Base-by-base conservation (phyloP, 2,113 vertebrate genomes). In the Uria lomvia region DNA sequence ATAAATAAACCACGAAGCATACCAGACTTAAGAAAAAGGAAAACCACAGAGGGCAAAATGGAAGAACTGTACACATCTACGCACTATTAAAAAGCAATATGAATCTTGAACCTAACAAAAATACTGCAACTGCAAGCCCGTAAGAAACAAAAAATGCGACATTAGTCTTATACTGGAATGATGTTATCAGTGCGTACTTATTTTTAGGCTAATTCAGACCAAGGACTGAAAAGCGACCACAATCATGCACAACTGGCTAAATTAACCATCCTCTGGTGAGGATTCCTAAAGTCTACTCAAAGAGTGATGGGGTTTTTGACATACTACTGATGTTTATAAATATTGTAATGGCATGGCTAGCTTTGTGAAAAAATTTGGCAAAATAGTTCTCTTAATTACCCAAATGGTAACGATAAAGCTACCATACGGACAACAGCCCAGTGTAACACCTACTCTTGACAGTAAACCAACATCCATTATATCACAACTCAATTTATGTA, bases 1-100 rank as follows among this genome's bases (percentile, higher is more conserved):
- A 91, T 94, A 92, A 88, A 90, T 58, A 75, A 96, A 90, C 94
- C 75, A 2, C 9, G 7, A 66, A 71, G 50, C 72, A 77, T 78
- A 34, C 81, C 90, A 90, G 86, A 19, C 68, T 81, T 83, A 15
- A 77, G 79, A 63, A 42, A 88, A 67, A 65, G 92, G 88, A 94
- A 96, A 96, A 81, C 95, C 94, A 77, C 96, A 92, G 75, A 77
- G 92, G 52, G 85, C 63, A 66, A 76, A 92, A 88, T 94, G 74
- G 86, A 74, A 90, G 47, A 81, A 77, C n/a, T 15, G 20, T 38
- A 56, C 43, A 13, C 42, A 42, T 87, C 50, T 60, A 81, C 0
- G 0, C 6, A 0, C 65, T 82, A 18, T 72, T 84, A 78, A 92
- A 91, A 92, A 72, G 66, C 56, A 75, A 26, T 27, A 42, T 45